A percentile compares a stretch with the other conserved stretches of the same genome.
phyloP scores from a whole-genome alignment of 2,113 vertebrate species.

The Lophotis ruficrista region DNA sequence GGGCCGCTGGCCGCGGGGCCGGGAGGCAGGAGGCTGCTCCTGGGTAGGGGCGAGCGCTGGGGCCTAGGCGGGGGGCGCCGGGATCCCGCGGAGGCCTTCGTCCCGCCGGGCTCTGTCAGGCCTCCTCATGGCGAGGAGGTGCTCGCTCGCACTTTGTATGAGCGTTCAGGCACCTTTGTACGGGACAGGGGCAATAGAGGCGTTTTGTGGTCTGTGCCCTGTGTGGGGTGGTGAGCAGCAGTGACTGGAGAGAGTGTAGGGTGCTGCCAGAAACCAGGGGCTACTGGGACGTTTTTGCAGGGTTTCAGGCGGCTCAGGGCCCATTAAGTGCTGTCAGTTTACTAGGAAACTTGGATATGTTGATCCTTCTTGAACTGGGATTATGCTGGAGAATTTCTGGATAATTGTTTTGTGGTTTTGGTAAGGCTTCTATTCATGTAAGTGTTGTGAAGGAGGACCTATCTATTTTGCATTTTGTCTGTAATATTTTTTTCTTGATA shows the following conservation, averaged over 20 bases:
- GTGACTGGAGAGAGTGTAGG: neutral
- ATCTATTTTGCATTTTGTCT: neutral
- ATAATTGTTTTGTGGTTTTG: neutral
- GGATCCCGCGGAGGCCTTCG: neutral
- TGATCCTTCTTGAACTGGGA: neutral
- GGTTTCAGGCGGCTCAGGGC: neutral
- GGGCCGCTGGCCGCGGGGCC: neutral
- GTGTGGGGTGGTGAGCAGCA: neutral
- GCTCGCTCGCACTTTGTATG: neutral
- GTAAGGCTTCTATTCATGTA: neutral
- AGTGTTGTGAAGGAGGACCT: neutral
- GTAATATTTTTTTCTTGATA: neutral
- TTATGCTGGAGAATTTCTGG: neutral
- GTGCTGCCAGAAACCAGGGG: neutral
- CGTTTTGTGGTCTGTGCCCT: neutral
- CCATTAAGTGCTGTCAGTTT: neutral
- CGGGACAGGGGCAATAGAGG: neutral
- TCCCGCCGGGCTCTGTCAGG: neutral
- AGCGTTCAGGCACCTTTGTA: neutral
- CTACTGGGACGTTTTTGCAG: neutral
- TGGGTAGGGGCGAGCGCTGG: neutral
- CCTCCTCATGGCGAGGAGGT: neutral
- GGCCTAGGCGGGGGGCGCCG: slow-evolving; percentile 4
- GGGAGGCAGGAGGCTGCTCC: neutral
- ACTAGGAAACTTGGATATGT: neutral